Conservation (phyloP, 2,113 vertebrate species). For the Regulus satrapa region DNA sequence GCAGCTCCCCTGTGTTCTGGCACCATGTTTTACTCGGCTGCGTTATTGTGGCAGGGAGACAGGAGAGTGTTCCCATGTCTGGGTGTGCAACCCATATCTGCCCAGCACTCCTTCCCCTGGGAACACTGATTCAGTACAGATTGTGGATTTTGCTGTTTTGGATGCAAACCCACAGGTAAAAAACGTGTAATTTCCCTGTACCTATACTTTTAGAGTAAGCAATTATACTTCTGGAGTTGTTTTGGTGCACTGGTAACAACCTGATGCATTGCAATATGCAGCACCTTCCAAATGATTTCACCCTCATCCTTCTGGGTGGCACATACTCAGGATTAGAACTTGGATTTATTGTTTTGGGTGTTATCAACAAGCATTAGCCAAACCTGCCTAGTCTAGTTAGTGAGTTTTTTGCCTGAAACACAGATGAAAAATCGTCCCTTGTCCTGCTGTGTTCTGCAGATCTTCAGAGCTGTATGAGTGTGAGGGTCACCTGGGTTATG, state of each 20-base stretch:
- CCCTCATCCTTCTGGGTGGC: background rate
- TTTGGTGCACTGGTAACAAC: background rate
- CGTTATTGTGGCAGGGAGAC: fast-evolving
- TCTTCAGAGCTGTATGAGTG: background rate
- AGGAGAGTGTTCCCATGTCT: background rate
- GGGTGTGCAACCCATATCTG: background rate
- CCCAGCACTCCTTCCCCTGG: no score
- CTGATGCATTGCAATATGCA: background rate
- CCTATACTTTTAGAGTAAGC: background rate
- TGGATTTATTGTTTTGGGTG: background rate
- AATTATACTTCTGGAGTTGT: background rate
- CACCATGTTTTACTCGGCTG: background rate
- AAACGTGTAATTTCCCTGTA: background rate
- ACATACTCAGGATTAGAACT: background rate
- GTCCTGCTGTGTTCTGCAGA: background rate
- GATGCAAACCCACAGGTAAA: background rate
- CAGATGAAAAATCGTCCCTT: background rate
- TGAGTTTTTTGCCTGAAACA: background rate
- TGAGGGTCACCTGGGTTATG: background rate
- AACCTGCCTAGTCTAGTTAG: background rate
- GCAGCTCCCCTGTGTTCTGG: background rate
- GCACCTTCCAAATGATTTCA: background rate
- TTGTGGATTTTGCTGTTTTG: fast-evolving
- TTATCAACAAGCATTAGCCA: background rate
- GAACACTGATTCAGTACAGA: background rate